Conservation (phyloP, 2,113 vertebrate genomes). For the Brachirus orientalis region DNA sequence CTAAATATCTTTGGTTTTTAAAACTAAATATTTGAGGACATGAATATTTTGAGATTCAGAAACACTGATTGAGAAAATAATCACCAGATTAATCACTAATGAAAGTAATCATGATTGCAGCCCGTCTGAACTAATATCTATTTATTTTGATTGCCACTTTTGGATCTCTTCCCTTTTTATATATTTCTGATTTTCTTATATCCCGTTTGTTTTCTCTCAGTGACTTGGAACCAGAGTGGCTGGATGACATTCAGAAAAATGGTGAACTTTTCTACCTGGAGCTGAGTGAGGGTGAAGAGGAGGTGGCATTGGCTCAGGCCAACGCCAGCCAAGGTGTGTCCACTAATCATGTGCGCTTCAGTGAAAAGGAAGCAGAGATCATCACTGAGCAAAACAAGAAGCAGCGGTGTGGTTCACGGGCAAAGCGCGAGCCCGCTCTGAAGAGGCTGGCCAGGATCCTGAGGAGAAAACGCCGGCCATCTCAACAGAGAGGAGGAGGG, state of each 20-base stretch:
- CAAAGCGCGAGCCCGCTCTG: constrained; percentile 82
- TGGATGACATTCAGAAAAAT: constrained; percentile 92
- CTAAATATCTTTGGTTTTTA: too few relatives aligned
- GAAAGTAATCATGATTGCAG: too few relatives aligned
- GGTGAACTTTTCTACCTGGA: constrained; percentile 97
- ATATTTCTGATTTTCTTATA: too few relatives aligned
- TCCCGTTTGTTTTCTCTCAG: constrained; percentile 76
- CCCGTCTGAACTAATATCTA: too few relatives aligned
- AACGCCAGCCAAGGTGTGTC: constrained; percentile 70
- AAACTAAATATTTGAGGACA: too few relatives aligned
- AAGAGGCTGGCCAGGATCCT: constrained; percentile 88
- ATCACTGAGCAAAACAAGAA: constrained; percentile 84
- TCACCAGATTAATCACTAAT: too few relatives aligned
- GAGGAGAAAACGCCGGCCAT: constrained; percentile 82
- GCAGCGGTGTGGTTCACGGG: constrained; percentile 35
- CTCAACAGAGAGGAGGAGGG: constrained; percentile 65
- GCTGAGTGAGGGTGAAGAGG: constrained; percentile 92
- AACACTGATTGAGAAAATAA: too few relatives aligned
- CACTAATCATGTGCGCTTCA: constrained; percentile 91
- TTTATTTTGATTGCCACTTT: too few relatives aligned
- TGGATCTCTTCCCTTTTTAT: background rate
- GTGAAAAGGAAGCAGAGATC: constrained; percentile 91
- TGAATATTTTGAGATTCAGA: too few relatives aligned
- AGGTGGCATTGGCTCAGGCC: constrained; percentile 79
- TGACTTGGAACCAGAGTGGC: constrained; percentile 94